phyloP scores from a whole-genome alignment of 2,113 vertebrate species.

The Rhodinocichla rosea region DNA sequence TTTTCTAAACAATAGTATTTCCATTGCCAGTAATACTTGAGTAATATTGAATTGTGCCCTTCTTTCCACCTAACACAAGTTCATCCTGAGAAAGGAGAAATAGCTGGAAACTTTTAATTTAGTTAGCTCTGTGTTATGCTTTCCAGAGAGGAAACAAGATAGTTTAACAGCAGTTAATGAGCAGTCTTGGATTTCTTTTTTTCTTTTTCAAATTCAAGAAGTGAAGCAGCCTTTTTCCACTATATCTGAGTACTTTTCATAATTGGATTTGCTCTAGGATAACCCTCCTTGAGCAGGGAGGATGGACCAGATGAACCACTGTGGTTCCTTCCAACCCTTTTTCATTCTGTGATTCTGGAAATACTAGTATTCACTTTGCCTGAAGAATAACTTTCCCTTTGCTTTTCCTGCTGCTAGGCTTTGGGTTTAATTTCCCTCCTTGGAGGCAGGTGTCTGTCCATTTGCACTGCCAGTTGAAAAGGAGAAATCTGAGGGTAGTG shows the following conservation, averaged over 20 bases:
- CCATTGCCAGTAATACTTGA: neutral
- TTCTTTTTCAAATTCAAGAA: neutral
- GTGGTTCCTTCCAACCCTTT: neutral
- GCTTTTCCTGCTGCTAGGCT: neutral
- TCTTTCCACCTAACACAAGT: neutral
- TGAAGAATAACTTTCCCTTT: neutral
- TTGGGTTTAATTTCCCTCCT: neutral
- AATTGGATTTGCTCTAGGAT: neutral
- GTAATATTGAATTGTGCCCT: neutral
- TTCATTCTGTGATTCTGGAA: neutral
- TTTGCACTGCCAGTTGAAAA: neutral
- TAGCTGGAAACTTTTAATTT: neutral
- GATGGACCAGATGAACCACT: neutral
- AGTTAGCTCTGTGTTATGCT: neutral
- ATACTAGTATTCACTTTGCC: neutral
- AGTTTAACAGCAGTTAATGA: neutral
- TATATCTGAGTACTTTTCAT: neutral
- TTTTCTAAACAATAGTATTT: neutral
- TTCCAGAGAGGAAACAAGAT: neutral
- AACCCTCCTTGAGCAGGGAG: neutral
- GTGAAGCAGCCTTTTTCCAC: neutral
- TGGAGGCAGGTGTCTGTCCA: neutral
- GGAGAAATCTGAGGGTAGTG: neutral
- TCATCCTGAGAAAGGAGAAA: neutral
- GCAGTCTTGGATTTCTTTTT: neutral